A percentile compares a stretch with the other conserved stretches of the same genome.
These are phyloP conservation scores for Mormyrops boulengeri DNA, from an alignment of 2,797 vertebrate genomes.

Conservation along the genomic window DNA sequence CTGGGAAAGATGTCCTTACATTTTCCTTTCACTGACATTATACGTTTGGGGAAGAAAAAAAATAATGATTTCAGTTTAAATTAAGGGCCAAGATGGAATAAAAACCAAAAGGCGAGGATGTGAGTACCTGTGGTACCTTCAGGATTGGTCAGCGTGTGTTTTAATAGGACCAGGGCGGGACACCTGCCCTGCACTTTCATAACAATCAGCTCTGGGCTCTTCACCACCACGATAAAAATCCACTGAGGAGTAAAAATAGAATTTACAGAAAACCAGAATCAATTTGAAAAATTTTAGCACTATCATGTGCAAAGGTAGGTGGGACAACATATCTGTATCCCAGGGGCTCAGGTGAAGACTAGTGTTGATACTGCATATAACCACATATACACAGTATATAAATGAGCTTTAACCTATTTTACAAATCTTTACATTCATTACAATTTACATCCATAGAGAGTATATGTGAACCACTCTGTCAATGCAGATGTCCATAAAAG, in stretches of 20 bases:
- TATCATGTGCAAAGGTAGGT: slow-evolving; percentile 22
- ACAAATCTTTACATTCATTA: slow-evolving; percentile 74
- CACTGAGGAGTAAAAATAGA: slow-evolving; percentile 18
- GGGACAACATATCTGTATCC: not conserved
- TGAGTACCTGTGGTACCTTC: not conserved
- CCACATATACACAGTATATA: slow-evolving; percentile 77
- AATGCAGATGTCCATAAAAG: slow-evolving; percentile 38
- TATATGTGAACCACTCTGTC: slow-evolving; percentile 53
- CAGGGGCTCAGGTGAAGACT: slow-evolving; percentile 48
- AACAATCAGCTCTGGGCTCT: not conserved
- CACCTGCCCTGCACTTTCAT: not conserved
- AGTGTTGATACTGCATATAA: slow-evolving; percentile 65
- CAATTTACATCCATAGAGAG: slow-evolving; percentile 68
- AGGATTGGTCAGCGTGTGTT: not conserved
- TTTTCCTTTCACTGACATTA: not conserved
- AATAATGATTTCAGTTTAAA: not conserved
- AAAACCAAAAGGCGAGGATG: not conserved
- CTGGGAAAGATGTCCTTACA: not conserved
- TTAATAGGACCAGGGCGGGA: not conserved
- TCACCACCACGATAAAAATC: not conserved
- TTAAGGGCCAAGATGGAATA: not conserved
- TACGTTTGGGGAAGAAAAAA: not conserved
- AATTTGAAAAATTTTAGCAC: not conserved
- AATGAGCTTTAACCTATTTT: slow-evolving; percentile 70
- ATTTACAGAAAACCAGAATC: slow-evolving; percentile 28